A percentile compares a stretch with the other conserved stretches of the same genome.
Evolutionary conservation across 2,113 vertebrate species (phyloP).

Genomic region (Strigops habroptila): DNA sequence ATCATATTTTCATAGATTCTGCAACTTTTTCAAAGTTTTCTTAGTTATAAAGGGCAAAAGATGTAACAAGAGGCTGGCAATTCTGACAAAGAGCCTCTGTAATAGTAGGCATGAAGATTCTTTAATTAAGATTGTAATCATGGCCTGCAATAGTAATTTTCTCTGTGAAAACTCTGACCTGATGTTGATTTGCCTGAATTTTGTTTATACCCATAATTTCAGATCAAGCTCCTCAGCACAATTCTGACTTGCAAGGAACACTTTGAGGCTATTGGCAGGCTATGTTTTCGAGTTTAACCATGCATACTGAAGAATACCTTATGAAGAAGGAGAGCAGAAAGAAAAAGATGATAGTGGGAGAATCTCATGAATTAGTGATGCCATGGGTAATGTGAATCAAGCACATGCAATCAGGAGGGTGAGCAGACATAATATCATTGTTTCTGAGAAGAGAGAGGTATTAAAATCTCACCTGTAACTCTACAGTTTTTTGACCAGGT

Average conservation of each 20-base stretch:
- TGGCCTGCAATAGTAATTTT: neutral
- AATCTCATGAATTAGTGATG: neutral
- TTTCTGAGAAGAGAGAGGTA: neutral
- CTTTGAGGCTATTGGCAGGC: neutral
- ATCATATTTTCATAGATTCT: slow-evolving; percentile 17
- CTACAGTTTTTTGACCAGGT: neutral
- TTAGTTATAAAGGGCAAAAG: neutral
- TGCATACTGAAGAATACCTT: neutral
- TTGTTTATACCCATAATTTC: neutral
- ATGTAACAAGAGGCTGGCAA: neutral
- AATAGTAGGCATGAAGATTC: neutral
- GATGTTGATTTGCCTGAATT: neutral
- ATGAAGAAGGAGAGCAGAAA: neutral
- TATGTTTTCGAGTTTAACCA: neutral
- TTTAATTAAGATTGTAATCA: neutral
- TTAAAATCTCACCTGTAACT: neutral
- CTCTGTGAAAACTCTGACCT: neutral
- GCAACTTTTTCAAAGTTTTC: neutral
- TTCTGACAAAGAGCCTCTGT: neutral
- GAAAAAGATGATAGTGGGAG: neutral
- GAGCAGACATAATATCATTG: neutral
- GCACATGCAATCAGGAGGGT: neutral
- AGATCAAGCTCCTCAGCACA: neutral
- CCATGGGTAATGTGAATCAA: neutral
- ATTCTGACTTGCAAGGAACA: neutral